These are phyloP conservation scores for Tauraco erythrolophus DNA, from an alignment of 2,113 vertebrate species.

Conservation along the genomic window DNA sequence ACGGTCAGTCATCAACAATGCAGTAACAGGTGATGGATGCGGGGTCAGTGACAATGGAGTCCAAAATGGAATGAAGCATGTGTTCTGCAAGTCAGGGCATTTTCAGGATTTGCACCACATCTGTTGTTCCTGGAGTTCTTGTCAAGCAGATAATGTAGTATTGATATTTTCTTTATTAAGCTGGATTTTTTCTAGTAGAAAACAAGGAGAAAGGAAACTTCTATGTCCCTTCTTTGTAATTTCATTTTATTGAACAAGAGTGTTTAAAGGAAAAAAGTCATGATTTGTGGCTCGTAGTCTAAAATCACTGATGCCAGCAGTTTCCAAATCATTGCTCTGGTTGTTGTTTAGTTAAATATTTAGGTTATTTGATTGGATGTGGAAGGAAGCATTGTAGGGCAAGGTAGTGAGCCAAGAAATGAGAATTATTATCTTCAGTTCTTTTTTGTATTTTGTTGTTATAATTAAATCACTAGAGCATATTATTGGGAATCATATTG, in stretches of 20 bases:
- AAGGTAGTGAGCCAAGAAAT: not conserved
- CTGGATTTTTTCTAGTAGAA: not conserved
- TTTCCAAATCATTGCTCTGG: not conserved
- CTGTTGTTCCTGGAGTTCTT: not conserved
- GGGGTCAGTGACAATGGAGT: not conserved
- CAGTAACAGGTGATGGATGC: not conserved
- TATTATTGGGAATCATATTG: not conserved
- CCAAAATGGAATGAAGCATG: not conserved
- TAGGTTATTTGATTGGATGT: not conserved
- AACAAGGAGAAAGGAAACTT: not conserved
- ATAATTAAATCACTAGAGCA: not conserved
- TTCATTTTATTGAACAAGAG: not conserved
- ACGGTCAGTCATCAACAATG: not conserved
- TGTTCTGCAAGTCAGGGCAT: not conserved
- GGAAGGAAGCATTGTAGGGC: not conserved
- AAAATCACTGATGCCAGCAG: not conserved
- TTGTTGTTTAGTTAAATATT: not conserved
- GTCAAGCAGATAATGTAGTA: not conserved
- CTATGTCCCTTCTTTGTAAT: not conserved
- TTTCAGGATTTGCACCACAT: not conserved
- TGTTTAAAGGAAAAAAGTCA: not conserved
- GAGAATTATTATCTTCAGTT: not conserved
- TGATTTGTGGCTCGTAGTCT: not conserved
- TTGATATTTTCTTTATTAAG: not conserved
- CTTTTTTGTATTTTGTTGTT: not conserved